Percentiles rank a stretch among this genome's conserved stretches.
These are phyloP conservation scores for Diadophis punctatus DNA, from an alignment of 2,113 vertebrate species.

Conservation along the genomic window DNA sequence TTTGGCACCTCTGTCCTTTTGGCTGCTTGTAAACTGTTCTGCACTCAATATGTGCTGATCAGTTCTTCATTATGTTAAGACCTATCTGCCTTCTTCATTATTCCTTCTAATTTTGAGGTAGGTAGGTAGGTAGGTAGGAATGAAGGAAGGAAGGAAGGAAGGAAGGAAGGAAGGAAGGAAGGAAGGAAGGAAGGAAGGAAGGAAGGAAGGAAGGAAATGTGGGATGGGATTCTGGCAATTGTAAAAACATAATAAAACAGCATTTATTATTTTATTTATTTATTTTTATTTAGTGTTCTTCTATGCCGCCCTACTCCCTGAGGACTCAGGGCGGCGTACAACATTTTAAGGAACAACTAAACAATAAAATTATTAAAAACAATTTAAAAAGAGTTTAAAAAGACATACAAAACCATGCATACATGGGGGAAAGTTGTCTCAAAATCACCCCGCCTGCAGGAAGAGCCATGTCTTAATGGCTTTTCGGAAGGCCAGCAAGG, in stretches of 20 bases:
- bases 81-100: background rate
- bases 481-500: too few species aligned
- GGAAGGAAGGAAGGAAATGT: background rate
- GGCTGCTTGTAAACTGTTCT: accelerated
- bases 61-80: constrained; percentile 5
- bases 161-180: background rate
- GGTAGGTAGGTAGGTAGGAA: background rate
- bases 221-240: background rate
- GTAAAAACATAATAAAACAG: background rate
- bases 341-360: too few species aligned
- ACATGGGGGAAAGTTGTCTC: too few species aligned
- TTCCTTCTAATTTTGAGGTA: background rate
- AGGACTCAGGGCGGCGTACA: too few species aligned
- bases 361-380: too few species aligned
- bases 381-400: too few species aligned
- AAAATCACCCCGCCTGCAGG: too few species aligned
- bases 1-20: background rate
- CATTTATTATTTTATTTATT: too few species aligned
- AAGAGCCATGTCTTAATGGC: too few species aligned
- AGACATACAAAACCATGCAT: too few species aligned
- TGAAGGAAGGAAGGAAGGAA: background rate
- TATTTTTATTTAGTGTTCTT: too few species aligned
- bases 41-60: accelerated
- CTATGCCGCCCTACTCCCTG: too few species aligned
- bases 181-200: background rate